These are phyloP conservation scores for Aphelenchoides besseyi DNA, from an alignment of 1,140 invertebrate species.

Conservation along the genomic window DNA sequence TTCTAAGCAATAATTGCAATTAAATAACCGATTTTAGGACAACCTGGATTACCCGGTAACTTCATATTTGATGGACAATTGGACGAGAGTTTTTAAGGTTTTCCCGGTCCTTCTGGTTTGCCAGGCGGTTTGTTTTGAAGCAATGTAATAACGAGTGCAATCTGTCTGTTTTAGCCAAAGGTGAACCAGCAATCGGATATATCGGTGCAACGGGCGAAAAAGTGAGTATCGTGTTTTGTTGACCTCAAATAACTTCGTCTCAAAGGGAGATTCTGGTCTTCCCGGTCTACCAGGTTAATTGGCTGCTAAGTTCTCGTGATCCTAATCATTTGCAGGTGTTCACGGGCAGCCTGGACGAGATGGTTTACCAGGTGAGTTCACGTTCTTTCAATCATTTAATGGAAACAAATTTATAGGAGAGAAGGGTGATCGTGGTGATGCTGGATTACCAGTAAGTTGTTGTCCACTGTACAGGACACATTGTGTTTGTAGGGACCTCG, in stretches of 20 bases:
- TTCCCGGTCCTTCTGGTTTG: constrained; percentile 66
- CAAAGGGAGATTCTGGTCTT: constrained; percentile 60
- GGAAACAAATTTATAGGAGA: constrained; percentile 63
- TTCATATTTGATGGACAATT: neutral
- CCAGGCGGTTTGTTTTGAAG: no score
- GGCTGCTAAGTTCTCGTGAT: no score
- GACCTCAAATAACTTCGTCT: neutral
- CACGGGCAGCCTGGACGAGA: no score
- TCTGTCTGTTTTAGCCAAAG: constrained; percentile 52
- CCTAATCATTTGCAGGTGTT: no score
- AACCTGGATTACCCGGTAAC: constrained; percentile 62
- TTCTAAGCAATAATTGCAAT: constrained; percentile 34
- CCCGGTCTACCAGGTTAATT: constrained; percentile 59
- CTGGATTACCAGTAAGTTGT: constrained; percentile 64
- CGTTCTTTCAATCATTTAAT: constrained; percentile 43
- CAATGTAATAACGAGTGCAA: no score
- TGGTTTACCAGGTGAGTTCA: constrained; percentile 49
- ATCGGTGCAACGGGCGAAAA: constrained; percentile 61
- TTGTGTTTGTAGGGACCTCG: constrained; percentile 51
- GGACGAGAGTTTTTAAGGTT: constrained; percentile 53
- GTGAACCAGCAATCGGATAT: constrained; percentile 61
- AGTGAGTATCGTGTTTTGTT: constrained; percentile 20
- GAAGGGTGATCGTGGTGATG: constrained; percentile 64
- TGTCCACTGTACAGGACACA: neutral
- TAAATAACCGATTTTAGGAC: constrained; percentile 63